These are phyloP conservation scores for Armadillidium nasatum DNA, from an alignment of 1,140 invertebrate species.

Conservation along the genomic window DNA sequence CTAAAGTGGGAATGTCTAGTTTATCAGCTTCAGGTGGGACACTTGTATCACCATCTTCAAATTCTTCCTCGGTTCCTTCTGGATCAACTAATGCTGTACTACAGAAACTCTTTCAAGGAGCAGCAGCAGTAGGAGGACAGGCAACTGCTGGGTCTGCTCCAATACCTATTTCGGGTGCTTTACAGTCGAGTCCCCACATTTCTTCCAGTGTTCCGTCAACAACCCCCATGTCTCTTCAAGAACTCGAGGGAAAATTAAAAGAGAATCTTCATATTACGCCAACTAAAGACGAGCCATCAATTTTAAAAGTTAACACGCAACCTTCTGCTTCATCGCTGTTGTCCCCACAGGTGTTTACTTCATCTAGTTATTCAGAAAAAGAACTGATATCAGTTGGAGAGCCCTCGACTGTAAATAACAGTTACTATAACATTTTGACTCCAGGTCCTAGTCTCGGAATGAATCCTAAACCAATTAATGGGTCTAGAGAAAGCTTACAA, in stretches of 20 bases:
- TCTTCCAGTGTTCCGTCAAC: conserved; percentile 36
- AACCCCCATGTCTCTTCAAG: conserved; percentile 39
- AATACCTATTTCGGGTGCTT: conserved; percentile 32
- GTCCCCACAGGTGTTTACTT: conserved; percentile 37
- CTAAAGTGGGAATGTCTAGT: conserved; percentile 38
- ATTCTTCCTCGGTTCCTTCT: conserved; percentile 18
- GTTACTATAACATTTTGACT: conserved; percentile 24
- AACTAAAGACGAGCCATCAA: conserved; percentile 27
- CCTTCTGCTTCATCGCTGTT: conserved; percentile 30
- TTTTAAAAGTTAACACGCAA: conserved; percentile 13
- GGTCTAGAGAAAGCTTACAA: conserved; percentile 35
- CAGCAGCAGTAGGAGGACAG: conserved; percentile 39
- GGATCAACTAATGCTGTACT: conserved; percentile 35
- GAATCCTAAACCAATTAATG: conserved; percentile 33
- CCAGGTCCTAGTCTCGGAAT: conserved; percentile 19
- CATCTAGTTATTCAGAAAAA: conserved; percentile 24
- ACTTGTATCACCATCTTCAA: conserved; percentile 28
- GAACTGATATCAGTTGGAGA: conserved; percentile 19
- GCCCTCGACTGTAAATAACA: conserved; percentile 29
- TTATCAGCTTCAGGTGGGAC: conserved; percentile 22
- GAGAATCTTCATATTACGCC: conserved; percentile 39
- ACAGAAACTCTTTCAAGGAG: conserved; percentile 43
- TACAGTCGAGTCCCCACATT: conserved; percentile 25
- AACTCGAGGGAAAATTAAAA: conserved; percentile 40
- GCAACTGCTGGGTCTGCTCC: conserved; percentile 34